These are phyloP conservation scores for Notamacropus eugenii DNA, from an alignment of 2,797 vertebrate genomes.

Conservation along the genomic window DNA sequence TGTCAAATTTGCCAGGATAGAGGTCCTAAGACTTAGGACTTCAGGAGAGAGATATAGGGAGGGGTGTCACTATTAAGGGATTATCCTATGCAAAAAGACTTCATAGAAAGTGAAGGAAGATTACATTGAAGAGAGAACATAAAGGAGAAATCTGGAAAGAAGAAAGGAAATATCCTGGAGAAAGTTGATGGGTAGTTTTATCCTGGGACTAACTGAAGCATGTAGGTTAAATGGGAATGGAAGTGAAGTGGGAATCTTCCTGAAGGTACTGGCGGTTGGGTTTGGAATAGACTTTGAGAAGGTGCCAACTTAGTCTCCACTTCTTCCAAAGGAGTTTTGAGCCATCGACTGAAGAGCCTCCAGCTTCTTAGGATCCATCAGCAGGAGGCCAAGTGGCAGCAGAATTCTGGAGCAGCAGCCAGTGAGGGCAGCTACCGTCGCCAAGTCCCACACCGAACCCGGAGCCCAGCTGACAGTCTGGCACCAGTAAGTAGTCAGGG, in stretches of 20 bases:
- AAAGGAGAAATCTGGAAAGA: background rate
- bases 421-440: slow-evolving; percentile 87
- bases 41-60: background rate
- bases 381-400: slow-evolving; percentile 90
- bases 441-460: slow-evolving; percentile 87
- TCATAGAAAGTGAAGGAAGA: background rate
- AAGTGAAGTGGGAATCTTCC: slow-evolving; percentile 22
- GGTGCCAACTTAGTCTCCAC: slow-evolving; percentile 29
- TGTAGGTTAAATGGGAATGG: background rate
- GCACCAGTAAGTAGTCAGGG: slow-evolving; percentile 89
- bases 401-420: slow-evolving; percentile 81
- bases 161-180: slow-evolving; percentile 9
- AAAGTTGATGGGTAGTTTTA: slow-evolving; percentile 22
- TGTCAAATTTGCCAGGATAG: slow-evolving; percentile 6
- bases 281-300: slow-evolving; percentile 15
- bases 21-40: slow-evolving; percentile 3
- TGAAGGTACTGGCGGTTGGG: background rate
- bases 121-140: background rate
- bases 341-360: slow-evolving; percentile 89
- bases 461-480: slow-evolving; percentile 90
- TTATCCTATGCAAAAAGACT: background rate
- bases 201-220: background rate
- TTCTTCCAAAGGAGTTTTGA: slow-evolving; percentile 85
- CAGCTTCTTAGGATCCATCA: slow-evolving; percentile 91
- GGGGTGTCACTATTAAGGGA: background rate